Evolutionary conservation across 2,113 vertebrate species (phyloP).

Genomic region (Python bivittatus): DNA sequence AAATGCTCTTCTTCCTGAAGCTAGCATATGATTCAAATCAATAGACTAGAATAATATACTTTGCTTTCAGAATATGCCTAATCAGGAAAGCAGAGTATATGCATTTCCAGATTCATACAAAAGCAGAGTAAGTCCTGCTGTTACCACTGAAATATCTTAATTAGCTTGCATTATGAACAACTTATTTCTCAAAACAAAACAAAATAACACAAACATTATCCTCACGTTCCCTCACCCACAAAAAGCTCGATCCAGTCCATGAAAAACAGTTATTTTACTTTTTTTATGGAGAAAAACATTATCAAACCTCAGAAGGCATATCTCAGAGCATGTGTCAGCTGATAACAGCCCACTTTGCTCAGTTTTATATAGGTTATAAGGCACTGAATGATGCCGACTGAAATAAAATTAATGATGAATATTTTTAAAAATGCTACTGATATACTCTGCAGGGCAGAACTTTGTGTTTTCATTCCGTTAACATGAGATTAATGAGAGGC

Average conservation of each 20-base stretch:
- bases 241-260: neutral
- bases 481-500: conserved; percentile 15
- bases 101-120: neutral
- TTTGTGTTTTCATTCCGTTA: conserved; percentile 24
- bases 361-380: conserved; percentile 40
- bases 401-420: conserved; percentile 47
- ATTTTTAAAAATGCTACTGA: neutral
- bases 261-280: neutral
- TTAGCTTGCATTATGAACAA: neutral
- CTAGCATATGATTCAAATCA: neutral
- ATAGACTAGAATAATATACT: neutral
- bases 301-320: conserved; percentile 9
- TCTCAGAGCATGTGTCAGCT: conserved; percentile 37
- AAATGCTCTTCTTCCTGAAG: neutral
- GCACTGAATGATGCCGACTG: conserved; percentile 36
- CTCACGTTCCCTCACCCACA: neutral
- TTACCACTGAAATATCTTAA: neutral
- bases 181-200: neutral
- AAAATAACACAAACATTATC: neutral
- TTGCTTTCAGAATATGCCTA: neutral
- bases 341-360: conserved; percentile 31
- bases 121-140: neutral
- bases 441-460: neutral
- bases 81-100: neutral
- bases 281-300: neutral